Percentiles rank a stretch among this genome's conserved stretches.
Evolutionary conservation across 2,888 invertebrate species (phyloP).

Genomic region (Sphaerophoria rueppellii): DNA sequence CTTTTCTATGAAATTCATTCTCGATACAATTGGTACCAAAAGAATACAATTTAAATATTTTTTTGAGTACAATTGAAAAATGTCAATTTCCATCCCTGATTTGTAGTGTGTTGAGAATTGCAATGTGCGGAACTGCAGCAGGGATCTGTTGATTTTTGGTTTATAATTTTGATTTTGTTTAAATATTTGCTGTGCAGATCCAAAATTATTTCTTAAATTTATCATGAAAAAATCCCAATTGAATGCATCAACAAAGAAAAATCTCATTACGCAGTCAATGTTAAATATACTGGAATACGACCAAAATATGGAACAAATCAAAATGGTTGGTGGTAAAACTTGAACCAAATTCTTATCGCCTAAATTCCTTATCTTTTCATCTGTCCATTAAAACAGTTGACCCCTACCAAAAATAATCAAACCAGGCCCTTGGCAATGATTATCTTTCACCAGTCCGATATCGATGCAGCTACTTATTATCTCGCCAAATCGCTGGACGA

Average conservation of each 20-base stretch:
- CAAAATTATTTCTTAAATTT: no score
- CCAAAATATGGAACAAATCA: background rate
- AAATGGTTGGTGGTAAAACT: background rate
- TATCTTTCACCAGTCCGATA: constrained; percentile 78
- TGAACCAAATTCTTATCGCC: background rate
- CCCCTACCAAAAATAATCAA: background rate
- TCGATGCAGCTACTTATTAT: constrained; percentile 77
- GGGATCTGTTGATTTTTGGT: no score
- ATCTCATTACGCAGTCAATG: constrained; percentile 73
- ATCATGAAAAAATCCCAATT: no score
- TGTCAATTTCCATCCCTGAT: no score
- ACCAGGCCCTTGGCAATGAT: constrained; percentile 76
- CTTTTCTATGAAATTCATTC: no score
- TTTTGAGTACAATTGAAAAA: no score
- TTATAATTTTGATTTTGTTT: no score
- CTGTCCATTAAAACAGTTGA: constrained; percentile 26
- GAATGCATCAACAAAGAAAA: background rate
- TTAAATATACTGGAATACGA: constrained; percentile 75
- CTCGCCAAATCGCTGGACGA: constrained; percentile 77
- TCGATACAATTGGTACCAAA: no score
- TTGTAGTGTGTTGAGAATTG: no score
- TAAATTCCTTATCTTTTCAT: constrained; percentile 20
- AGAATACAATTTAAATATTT: no score
- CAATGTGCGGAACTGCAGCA: no score
- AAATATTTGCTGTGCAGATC: no score